Conservation (phyloP, 2,113 vertebrate genomes). For the Cephalopterus ornatus region DNA sequence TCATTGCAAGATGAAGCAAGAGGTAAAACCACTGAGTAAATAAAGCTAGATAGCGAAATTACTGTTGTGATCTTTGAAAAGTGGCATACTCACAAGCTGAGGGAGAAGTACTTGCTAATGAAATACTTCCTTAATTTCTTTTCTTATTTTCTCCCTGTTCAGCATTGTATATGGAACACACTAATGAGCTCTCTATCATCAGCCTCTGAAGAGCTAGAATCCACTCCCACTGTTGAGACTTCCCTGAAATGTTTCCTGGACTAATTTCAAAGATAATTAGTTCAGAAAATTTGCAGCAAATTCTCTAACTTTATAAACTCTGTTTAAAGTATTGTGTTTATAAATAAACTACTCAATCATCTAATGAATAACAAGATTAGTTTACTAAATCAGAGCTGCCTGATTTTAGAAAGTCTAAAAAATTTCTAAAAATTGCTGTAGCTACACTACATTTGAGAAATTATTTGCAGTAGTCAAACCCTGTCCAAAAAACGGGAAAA, state of each 20-base stretch:
- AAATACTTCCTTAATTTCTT: neutral
- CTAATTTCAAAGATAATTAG: neutral
- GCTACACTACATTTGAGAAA: neutral
- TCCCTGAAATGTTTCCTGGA: neutral
- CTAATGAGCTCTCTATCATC: neutral
- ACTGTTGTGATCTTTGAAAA: neutral
- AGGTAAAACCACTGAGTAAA: neutral
- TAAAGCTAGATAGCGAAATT: neutral
- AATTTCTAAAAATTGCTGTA: neutral
- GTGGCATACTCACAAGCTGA: neutral
- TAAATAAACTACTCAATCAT: neutral
- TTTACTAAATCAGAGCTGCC: neutral
- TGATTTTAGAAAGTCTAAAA: neutral
- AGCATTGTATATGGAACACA: neutral
- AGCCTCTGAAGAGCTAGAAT: neutral
- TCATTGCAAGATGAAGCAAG: neutral
- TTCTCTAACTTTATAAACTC: neutral
- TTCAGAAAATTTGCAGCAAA: neutral
- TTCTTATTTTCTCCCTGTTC: neutral
- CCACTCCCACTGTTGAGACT: neutral
- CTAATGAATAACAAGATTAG: neutral
- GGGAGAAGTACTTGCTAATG: neutral
- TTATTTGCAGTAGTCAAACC: neutral
- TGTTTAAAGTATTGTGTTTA: neutral
- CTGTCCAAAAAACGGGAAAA: neutral